phyloP scores from a whole-genome alignment of 2,888 invertebrate genomes.

The Oxystoma pomonae region DNA sequence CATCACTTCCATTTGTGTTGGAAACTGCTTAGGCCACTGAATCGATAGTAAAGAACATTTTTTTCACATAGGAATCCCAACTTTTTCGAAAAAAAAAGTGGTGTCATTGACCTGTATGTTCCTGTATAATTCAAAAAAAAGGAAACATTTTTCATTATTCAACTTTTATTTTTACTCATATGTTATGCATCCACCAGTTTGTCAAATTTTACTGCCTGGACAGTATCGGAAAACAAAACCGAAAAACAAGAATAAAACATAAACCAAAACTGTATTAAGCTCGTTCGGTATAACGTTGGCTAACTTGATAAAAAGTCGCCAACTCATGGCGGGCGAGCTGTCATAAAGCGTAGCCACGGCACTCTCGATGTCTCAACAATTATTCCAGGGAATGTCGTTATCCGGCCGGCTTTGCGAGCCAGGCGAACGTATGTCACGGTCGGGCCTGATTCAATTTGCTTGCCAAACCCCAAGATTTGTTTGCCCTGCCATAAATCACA shows the following conservation, averaged over 20 bases:
- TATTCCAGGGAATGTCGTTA: not conserved
- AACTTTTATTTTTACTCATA: too few species aligned
- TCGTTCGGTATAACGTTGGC: not conserved
- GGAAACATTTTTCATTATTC: too few species aligned
- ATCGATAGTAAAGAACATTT: too few species aligned
- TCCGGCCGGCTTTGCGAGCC: not conserved
- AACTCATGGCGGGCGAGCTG: not conserved
- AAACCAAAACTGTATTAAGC: not conserved
- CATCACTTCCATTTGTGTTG: too few species aligned
- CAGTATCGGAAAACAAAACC: not conserved
- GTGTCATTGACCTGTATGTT: too few species aligned
- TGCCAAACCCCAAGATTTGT: not conserved
- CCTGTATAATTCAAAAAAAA: too few species aligned
- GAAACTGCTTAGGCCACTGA: too few species aligned
- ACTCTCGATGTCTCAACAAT: not conserved
- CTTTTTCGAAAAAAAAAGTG: too few species aligned
- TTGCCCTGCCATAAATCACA: not conserved
- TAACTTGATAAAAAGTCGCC: not conserved
- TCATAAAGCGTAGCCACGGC: not conserved
- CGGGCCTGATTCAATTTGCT: not conserved
- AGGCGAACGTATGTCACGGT: not conserved
- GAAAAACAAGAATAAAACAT: not conserved
- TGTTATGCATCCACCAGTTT: not conserved
- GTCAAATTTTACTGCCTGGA: not conserved
- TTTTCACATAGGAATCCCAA: too few species aligned